Evolutionary conservation across 2,797 vertebrate genomes (phyloP).

Genomic region (Glyptemys insculpta): DNA sequence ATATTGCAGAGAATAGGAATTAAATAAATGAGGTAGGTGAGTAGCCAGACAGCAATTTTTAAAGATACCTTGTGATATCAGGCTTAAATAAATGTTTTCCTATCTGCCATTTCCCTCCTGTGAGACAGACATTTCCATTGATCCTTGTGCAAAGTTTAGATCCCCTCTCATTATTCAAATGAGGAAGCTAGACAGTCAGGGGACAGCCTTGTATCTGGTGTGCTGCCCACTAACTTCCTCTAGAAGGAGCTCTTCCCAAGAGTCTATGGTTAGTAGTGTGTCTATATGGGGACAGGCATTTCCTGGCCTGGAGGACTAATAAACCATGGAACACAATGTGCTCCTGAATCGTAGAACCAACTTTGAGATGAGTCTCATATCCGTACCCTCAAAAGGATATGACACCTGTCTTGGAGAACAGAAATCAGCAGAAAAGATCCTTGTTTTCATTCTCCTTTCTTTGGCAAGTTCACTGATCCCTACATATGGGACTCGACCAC

Average conservation of each 20-base stretch:
- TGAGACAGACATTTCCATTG: constrained; percentile 4
- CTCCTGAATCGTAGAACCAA: background rate
- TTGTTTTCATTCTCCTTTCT: background rate
- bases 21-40: constrained; percentile 42
- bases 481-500: background rate
- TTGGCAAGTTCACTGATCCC: background rate
- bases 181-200: constrained; percentile 12
- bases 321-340: background rate
- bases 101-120: constrained; percentile 49
- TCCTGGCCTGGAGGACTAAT: constrained; percentile 14
- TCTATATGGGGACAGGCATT: constrained; percentile 23
- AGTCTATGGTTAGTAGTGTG: background rate
- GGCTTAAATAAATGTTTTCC: constrained; percentile 42
- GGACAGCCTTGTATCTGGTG: constrained; percentile 24
- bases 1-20: constrained; percentile 23
- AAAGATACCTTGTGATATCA: constrained; percentile 1
- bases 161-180: background rate
- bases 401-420: background rate
- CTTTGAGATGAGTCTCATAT: background rate
- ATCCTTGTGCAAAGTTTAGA: constrained; percentile 10
- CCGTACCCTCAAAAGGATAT: background rate
- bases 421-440: fast-evolving
- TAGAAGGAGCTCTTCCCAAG: background rate
- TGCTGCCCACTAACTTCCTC: constrained; percentile 15
- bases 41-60: constrained; percentile 46